phyloP scores from a whole-genome alignment of 2,888 invertebrate species.

The Synanthedon tipuliformis region DNA sequence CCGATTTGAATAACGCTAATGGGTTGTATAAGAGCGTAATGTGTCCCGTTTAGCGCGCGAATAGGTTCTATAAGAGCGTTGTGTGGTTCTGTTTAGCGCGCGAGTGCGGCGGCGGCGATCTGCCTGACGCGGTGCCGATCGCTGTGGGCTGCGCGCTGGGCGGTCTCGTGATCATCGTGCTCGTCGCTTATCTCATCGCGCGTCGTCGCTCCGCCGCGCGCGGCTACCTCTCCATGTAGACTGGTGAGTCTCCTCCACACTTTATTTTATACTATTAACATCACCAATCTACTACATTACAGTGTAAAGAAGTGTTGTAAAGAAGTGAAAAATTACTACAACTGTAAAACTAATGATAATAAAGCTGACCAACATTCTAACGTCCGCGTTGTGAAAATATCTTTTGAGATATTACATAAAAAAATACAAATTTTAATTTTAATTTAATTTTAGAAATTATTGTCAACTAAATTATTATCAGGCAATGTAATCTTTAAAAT shows the following conservation, averaged over 20 bases:
- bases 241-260: neutral
- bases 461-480: no score
- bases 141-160: constrained; percentile 95
- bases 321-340: no score
- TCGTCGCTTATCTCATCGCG: constrained; percentile 92
- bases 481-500: no score
- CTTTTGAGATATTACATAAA: no score
- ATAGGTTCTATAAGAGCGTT: neutral
- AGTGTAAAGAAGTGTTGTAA: no score
- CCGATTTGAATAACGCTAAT: constrained; percentile 44
- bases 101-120: constrained; percentile 78
- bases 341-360: no score
- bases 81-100: constrained; percentile 58
- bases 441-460: no score
- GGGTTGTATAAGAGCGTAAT: neutral
- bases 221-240: constrained; percentile 89
- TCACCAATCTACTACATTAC: no score
- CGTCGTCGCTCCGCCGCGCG: constrained; percentile 85
- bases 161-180: constrained; percentile 88
- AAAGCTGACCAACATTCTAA: no score
- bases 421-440: no score
- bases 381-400: no score
- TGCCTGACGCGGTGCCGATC: constrained; percentile 94
- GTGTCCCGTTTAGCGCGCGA: constrained; percentile 72
- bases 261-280: no score